These are phyloP conservation scores for Cinara cedri DNA, from an alignment of 2,888 invertebrate genomes.

Conservation along the genomic window DNA sequence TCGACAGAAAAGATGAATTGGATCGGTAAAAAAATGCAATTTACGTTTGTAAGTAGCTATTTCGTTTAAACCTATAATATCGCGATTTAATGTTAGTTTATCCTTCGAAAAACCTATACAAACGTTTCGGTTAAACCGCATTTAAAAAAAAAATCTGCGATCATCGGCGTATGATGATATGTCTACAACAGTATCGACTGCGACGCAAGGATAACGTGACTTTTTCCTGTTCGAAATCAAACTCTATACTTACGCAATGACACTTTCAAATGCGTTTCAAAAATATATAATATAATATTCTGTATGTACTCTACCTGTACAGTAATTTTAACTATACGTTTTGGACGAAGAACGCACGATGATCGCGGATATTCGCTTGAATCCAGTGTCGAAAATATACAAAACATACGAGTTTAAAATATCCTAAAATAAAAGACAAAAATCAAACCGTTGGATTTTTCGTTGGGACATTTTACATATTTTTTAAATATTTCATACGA, in stretches of 20 bases:
- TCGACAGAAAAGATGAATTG: too few relatives aligned
- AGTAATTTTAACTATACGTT: neutral
- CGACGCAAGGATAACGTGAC: conserved; percentile 28
- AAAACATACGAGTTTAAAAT: too few relatives aligned
- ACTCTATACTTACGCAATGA: conserved; percentile 30
- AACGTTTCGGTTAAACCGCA: neutral
- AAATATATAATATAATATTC: too few relatives aligned
- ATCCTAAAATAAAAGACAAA: neutral
- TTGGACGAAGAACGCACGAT: conserved; percentile 24
- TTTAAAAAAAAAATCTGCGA: neutral
- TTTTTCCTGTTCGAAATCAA: conserved; percentile 34
- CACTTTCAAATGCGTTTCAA: conserved; percentile 31
- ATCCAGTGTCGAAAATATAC: too few relatives aligned
- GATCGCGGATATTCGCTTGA: neutral
- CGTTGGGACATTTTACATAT: neutral
- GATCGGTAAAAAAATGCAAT: too few relatives aligned
- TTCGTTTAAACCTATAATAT: too few relatives aligned
- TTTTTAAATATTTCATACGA: too few relatives aligned
- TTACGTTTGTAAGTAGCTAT: too few relatives aligned
- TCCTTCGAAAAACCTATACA: neutral
- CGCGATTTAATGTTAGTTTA: neutral
- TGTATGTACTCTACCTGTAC: neutral
- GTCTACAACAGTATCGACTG: too few relatives aligned
- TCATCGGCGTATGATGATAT: conserved; percentile 1
- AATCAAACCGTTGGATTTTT: neutral